These are phyloP conservation scores for Gasteruption jaculator DNA, from an alignment of 2,888 invertebrate genomes.

Conservation along the genomic window DNA sequence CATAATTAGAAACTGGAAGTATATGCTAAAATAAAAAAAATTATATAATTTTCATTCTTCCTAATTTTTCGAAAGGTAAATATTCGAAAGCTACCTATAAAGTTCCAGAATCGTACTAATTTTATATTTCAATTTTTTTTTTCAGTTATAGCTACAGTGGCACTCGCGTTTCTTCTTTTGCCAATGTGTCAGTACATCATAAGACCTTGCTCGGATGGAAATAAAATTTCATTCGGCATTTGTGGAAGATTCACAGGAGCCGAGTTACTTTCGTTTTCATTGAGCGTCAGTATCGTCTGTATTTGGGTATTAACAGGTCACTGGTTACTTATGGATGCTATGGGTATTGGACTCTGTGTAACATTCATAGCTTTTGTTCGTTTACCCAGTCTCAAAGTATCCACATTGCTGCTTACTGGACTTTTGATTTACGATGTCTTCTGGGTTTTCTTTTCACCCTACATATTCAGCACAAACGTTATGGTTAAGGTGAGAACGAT, in stretches of 20 bases:
- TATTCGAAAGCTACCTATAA: constrained; percentile 6
- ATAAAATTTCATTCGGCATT: constrained; percentile 82
- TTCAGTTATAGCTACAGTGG: constrained; percentile 91
- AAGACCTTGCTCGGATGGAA: constrained; percentile 77
- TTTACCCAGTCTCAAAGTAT: constrained; percentile 92
- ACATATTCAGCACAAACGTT: constrained; percentile 97
- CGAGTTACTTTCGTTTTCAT: constrained; percentile 86
- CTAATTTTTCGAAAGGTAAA: too few species aligned
- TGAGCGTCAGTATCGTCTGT: constrained; percentile 90
- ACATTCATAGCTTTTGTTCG: constrained; percentile 96
- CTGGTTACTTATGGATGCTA: constrained; percentile 98
- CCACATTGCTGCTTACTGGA: constrained; percentile 89
- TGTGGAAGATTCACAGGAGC: constrained; percentile 94
- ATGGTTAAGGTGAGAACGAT: constrained; percentile 84
- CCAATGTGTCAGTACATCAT: constrained; percentile 97
- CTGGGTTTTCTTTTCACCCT: constrained; percentile 98
- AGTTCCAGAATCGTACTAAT: not conserved
- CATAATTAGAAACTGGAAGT: constrained; percentile 13
- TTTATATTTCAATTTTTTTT: constrained; percentile 27
- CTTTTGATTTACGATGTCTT: constrained; percentile 94
- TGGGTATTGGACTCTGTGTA: constrained; percentile 98
- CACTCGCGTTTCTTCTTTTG: constrained; percentile 90
- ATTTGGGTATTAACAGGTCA: constrained; percentile 98
- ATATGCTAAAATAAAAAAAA: too few species aligned
- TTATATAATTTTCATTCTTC: too few species aligned